A percentile compares a stretch with the other conserved stretches of the same genome.
Conservation (phyloP, 2,797 vertebrate genomes). For the Harpagifer antarcticus region DNA sequence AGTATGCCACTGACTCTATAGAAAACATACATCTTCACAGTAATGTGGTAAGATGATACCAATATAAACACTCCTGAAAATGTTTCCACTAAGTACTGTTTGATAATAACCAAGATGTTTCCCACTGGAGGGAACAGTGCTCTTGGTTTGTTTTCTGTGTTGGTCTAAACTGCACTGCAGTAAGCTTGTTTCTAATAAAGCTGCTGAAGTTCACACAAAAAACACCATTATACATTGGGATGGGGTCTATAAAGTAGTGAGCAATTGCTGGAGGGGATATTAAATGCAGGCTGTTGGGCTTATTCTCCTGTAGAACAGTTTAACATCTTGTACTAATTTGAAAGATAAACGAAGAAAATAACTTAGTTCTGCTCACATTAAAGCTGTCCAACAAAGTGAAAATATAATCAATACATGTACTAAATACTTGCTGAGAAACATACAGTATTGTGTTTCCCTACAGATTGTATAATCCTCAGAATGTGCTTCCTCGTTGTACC, state of each 20-base stretch:
- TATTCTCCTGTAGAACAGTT: neutral
- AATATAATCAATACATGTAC: neutral
- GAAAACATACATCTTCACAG: slow-evolving; percentile 17
- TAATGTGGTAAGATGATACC: slow-evolving; percentile 23
- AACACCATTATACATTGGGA: neutral
- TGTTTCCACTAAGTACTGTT: slow-evolving; percentile 15
- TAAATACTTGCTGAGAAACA: slow-evolving; percentile 7
- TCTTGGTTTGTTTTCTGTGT: neutral
- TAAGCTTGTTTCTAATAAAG: slow-evolving; percentile 4
- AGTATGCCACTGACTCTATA: neutral
- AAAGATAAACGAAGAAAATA: neutral
- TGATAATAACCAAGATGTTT: slow-evolving; percentile 11
- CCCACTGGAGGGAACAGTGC: neutral
- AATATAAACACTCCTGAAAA: slow-evolving; percentile 23
- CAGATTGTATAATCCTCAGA: slow-evolving; percentile 11
- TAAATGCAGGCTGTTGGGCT: neutral
- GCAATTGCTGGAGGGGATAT: neutral
- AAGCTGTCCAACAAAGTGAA: neutral
- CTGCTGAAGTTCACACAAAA: neutral
- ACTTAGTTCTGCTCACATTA: slow-evolving; percentile 3
- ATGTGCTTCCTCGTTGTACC: neutral
- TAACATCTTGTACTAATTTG: slow-evolving; percentile 10
- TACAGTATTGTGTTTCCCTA: neutral
- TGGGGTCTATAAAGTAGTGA: neutral
- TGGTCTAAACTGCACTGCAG: slow-evolving; percentile 5